phyloP scores from a whole-genome alignment of 2,113 vertebrate species.

The Myxocyprinus asiaticus region DNA sequence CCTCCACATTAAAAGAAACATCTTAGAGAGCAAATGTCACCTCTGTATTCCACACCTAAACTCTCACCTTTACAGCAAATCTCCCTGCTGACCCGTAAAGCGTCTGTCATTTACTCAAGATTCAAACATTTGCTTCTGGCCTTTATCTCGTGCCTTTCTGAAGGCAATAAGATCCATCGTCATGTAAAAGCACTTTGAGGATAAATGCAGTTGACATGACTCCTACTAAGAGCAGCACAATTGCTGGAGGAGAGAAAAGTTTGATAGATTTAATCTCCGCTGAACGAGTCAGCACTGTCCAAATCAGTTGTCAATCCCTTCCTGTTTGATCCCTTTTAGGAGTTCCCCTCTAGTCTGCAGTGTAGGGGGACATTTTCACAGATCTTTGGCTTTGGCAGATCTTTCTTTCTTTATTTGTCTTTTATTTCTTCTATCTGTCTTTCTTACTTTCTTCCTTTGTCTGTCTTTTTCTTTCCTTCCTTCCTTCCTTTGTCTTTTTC shows the following conservation, averaged over 20 bases:
- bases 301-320: too few species aligned
- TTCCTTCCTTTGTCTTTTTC: too few species aligned
- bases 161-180: conserved; percentile 35
- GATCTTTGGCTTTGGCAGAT: too few species aligned
- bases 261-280: background rate
- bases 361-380: too few species aligned
- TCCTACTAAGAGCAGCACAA: background rate
- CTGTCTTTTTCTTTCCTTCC: too few species aligned
- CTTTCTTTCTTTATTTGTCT: too few species aligned
- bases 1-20: conserved; percentile 27
- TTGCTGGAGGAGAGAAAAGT: conserved; percentile 9
- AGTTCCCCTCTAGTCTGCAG: too few species aligned
- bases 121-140: conserved; percentile 3
- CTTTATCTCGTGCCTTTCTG: background rate
- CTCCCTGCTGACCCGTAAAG: conserved; percentile 35
- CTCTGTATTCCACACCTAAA: conserved; percentile 34
- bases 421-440: too few species aligned
- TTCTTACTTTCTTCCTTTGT: too few species aligned
- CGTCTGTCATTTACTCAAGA: conserved; percentile 49
- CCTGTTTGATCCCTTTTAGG: too few species aligned
- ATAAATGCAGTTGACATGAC: conserved; percentile 50
- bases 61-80: conserved; percentile 46
- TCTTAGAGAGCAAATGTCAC: conserved; percentile 12
- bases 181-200: conserved; percentile 42
- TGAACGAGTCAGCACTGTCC: too few species aligned